A percentile compares a stretch with the other conserved stretches of the same genome.
These are phyloP conservation scores for Antheraea yamamai DNA, from an alignment of 2,888 invertebrate genomes.

Conservation along the genomic window DNA sequence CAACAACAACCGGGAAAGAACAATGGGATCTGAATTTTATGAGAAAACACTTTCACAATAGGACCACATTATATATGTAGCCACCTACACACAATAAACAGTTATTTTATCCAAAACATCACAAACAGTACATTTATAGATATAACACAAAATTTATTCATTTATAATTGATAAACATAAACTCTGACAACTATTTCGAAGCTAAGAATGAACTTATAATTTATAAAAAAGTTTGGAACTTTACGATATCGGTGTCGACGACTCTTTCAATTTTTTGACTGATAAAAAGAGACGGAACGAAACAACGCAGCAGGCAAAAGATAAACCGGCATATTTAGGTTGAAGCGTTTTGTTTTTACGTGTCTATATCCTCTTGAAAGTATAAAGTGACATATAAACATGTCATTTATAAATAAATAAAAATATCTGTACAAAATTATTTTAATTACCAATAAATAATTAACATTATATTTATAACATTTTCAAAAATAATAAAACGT, in stretches of 20 bases:
- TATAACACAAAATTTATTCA: slow-evolving; percentile 30
- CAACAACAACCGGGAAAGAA: slow-evolving; percentile 69
- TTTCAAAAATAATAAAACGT: neutral
- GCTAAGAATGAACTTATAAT: slow-evolving; percentile 48
- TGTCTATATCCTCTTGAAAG: neutral
- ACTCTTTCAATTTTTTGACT: slow-evolving; percentile 61
- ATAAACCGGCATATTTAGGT: slow-evolving; percentile 35
- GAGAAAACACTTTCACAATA: slow-evolving; percentile 80
- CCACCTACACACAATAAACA: slow-evolving; percentile 80
- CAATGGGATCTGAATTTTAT: slow-evolving; percentile 80
- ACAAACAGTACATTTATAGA: slow-evolving; percentile 24
- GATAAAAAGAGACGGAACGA: slow-evolving; percentile 46
- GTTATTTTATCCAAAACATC: slow-evolving; percentile 59
- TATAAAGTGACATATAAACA: neutral
- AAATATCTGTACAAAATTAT: neutral
- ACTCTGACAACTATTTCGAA: slow-evolving; percentile 35
- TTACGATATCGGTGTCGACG: slow-evolving; percentile 58
- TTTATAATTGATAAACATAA: slow-evolving; percentile 31
- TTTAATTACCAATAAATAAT: too few relatives aligned
- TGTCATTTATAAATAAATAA: neutral
- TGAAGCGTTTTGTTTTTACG: slow-evolving; percentile 19
- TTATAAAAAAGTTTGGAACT: slow-evolving; percentile 60
- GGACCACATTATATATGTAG: slow-evolving; percentile 61
- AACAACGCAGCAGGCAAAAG: slow-evolving; percentile 18
- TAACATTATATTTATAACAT: neutral